These are phyloP conservation scores for Drosophila flavopinicola DNA, from an alignment of 2,888 invertebrate species.

Conservation along the genomic window DNA sequence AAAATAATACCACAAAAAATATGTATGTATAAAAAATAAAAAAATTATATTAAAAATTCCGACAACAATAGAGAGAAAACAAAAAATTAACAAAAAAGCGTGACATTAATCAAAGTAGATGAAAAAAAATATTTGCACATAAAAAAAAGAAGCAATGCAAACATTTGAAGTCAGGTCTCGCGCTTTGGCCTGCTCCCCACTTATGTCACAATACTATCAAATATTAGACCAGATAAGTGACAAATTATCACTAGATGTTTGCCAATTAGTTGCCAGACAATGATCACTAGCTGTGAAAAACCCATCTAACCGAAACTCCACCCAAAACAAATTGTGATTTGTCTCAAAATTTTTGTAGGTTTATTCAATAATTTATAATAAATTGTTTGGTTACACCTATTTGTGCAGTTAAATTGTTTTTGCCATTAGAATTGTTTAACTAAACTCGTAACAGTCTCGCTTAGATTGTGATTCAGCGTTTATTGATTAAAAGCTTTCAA, in stretches of 20 bases:
- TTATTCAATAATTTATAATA: background rate
- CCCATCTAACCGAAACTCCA: too few relatives aligned
- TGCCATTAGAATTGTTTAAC: background rate
- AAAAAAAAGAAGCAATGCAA: constrained; percentile 29
- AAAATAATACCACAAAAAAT: constrained; percentile 40
- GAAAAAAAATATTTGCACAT: constrained; percentile 31
- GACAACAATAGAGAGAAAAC: background rate
- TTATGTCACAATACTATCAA: constrained; percentile 31
- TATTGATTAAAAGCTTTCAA: background rate
- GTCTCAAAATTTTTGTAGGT: background rate
- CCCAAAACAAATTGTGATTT: background rate
- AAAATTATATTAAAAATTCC: constrained; percentile 1
- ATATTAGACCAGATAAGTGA: constrained; percentile 41
- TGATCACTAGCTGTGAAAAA: constrained; percentile 5
- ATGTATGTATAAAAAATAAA: too few relatives aligned
- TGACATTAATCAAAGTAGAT: constrained; percentile 31
- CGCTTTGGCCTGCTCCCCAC: constrained; percentile 7
- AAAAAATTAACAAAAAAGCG: constrained; percentile 23
- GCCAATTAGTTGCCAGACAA: constrained; percentile 20
- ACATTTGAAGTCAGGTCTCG: constrained; percentile 9
- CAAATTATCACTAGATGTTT: constrained; percentile 40
- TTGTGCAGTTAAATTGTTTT: background rate
- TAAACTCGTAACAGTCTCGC: background rate
- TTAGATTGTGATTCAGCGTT: background rate
- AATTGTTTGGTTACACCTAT: background rate